Percentiles rank a stretch among this genome's conserved stretches.
phyloP scores from a whole-genome alignment of 2,888 invertebrate species.

The Tinea trinotella region DNA sequence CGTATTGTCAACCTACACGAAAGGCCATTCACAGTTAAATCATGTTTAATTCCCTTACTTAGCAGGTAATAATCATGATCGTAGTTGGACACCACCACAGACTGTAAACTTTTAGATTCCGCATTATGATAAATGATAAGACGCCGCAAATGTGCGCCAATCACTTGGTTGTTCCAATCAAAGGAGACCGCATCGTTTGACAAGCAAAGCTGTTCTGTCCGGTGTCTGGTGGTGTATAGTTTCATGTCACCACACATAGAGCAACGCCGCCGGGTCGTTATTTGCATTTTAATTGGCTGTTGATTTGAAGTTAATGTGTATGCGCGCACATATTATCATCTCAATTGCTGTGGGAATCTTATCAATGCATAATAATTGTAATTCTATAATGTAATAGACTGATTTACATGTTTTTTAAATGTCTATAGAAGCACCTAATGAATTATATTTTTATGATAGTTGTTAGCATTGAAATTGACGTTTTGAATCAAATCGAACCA shows the following conservation, averaged over 20 bases:
- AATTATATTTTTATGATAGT: no score
- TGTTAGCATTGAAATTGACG: no score
- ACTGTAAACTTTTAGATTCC: no score
- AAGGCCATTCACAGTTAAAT: conserved; percentile 13
- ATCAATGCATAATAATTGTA: conserved; percentile 3
- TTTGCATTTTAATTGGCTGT: conserved; percentile 65
- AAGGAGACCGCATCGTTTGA: no score
- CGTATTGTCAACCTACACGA: not conserved
- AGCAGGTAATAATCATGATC: conserved; percentile 15
- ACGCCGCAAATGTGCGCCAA: no score
- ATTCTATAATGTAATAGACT: not conserved
- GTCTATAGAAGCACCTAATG: no score
- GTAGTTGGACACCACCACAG: no score
- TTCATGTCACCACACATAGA: conserved; percentile 9
- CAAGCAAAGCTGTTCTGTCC: no score
- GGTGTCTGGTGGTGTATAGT: no score
- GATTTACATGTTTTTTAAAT: not conserved
- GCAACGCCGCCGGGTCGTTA: conserved; percentile 23
- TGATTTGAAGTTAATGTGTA: conserved; percentile 52
- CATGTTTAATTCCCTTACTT: conserved; percentile 16
- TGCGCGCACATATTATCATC: conserved; percentile 31
- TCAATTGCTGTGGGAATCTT: not conserved
- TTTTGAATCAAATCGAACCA: no score
- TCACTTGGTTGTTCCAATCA: no score
- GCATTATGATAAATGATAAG: no score